These are phyloP conservation scores for Styela plicata DNA, from an alignment of 23 tunicate species.

Conservation along the genomic window DNA sequence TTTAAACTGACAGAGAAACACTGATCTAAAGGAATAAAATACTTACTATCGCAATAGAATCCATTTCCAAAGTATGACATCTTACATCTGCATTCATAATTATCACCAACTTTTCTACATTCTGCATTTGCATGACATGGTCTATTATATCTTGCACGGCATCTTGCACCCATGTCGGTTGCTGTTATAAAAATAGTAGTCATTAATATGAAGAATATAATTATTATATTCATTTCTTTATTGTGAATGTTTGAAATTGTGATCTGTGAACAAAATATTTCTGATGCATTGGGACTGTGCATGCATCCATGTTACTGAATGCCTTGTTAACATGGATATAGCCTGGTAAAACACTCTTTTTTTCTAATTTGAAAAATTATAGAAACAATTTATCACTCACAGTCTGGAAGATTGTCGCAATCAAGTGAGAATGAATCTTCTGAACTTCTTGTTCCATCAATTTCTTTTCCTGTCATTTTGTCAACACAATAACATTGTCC, in stretches of 20 bases:
- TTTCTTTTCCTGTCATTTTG: neutral
- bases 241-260: too few species aligned
- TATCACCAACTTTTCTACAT: neutral
- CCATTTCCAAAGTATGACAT: conserved; percentile 18
- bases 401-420: neutral
- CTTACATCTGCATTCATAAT: conserved; percentile 5
- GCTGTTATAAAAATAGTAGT: neutral
- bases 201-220: neutral
- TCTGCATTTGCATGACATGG: conserved; percentile 2
- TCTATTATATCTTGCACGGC: neutral
- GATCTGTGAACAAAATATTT: too few species aligned
- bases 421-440: neutral
- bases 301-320: too few species aligned
- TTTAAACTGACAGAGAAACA: too few species aligned
- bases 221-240: too few species aligned
- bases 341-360: too few species aligned
- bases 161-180: neutral
- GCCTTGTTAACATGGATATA: too few species aligned
- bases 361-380: too few species aligned
- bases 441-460: neutral
- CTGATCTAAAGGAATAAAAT: too few species aligned
- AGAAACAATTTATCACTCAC: too few species aligned
- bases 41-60: neutral
- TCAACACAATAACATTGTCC: neutral
- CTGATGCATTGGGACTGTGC: too few species aligned